Conservation (phyloP, 2,113 vertebrate species). For the Crocuta crocuta region DNA sequence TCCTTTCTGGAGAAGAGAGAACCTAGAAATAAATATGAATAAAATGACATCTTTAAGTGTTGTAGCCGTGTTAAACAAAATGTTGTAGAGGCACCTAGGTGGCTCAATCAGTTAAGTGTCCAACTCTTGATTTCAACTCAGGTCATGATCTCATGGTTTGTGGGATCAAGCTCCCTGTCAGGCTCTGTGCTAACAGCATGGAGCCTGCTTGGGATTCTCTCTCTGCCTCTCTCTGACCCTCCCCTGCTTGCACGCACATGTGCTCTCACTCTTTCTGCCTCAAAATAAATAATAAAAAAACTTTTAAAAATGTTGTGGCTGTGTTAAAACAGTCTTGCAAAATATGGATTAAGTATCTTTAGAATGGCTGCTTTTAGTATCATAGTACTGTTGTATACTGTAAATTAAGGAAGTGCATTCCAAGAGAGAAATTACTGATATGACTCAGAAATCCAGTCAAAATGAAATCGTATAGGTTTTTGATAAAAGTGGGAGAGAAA, state of each 20-base stretch:
- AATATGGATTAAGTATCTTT: constrained; percentile 26
- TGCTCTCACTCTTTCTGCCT: too few relatives aligned
- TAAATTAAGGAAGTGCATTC: background rate
- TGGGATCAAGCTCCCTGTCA: too few relatives aligned
- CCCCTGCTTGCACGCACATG: too few relatives aligned
- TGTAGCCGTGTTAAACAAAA: background rate
- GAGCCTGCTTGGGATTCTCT: too few relatives aligned
- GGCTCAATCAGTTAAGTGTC: too few relatives aligned
- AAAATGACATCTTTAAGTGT: background rate
- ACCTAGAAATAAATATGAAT: background rate
- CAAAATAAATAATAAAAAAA: too few relatives aligned
- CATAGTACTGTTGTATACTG: background rate
- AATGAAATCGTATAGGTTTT: constrained; percentile 1
- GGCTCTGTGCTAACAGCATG: too few relatives aligned
- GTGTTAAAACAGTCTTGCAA: background rate
- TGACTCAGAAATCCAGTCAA: background rate
- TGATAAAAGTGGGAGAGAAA: background rate
- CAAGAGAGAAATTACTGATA: background rate
- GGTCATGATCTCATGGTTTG: too few relatives aligned
- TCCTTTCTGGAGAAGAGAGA: background rate
- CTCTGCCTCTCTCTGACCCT: too few relatives aligned
- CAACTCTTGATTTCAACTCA: too few relatives aligned
- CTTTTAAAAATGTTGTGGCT: background rate
- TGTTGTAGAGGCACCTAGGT: too few relatives aligned
- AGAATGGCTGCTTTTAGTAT: background rate